Conservation (phyloP, 2,888 invertebrate genomes). For the Apodemia zela region DNA sequence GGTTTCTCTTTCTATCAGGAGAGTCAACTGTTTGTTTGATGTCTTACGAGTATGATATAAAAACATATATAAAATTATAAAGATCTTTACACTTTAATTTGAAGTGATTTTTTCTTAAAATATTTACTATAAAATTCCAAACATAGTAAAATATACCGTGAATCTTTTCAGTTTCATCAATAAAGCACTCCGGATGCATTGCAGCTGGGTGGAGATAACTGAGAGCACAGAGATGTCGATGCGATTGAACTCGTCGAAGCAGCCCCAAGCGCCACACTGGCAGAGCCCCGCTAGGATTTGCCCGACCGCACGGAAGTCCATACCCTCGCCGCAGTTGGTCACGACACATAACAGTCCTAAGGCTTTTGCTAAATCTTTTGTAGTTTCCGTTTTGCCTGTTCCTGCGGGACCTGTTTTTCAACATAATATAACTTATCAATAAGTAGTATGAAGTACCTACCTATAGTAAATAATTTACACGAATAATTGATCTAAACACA, state of each 20-base stretch:
- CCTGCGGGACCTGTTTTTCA: conserved; percentile 83
- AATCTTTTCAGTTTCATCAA: conserved; percentile 87
- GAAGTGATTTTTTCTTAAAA: too few species aligned
- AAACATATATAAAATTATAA: too few species aligned
- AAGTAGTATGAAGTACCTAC: too few species aligned
- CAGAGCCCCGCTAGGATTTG: conserved; percentile 87
- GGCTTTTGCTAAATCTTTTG: conserved; percentile 95
- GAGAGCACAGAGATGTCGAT: conserved; percentile 95
- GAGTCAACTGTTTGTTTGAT: too few species aligned
- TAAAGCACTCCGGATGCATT: conserved; percentile 92
- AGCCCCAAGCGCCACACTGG: conserved; percentile 97
- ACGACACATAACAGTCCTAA: conserved; percentile 90
- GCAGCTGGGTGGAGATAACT: conserved; percentile 95
- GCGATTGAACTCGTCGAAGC: conserved; percentile 96
- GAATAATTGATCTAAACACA: too few species aligned
- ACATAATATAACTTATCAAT: neutral
- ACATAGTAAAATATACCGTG: conserved; percentile 68
- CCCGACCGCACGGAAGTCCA: conserved; percentile 90
- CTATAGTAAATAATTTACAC: too few species aligned
- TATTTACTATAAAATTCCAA: too few species aligned
- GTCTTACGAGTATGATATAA: too few species aligned
- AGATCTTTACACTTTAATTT: too few species aligned
- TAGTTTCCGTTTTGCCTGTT: conserved; percentile 95
- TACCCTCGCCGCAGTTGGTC: conserved; percentile 96
- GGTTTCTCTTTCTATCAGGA: too few species aligned